These are phyloP conservation scores for Bubo scandiacus DNA, from an alignment of 2,113 vertebrate species.

Conservation along the genomic window DNA sequence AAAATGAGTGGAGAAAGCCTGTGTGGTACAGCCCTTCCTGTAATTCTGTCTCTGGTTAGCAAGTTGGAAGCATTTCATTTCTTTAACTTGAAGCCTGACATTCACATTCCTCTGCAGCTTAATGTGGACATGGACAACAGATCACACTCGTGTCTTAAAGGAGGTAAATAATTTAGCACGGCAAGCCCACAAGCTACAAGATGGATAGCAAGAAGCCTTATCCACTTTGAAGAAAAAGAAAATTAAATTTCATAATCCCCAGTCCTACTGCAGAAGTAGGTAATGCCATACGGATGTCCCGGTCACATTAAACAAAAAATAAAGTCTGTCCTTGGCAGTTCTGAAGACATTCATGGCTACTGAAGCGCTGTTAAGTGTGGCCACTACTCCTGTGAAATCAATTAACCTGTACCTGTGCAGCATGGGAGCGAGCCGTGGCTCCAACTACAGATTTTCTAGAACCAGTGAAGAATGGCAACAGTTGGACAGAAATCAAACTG, in stretches of 20 bases:
- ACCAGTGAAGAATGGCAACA: neutral
- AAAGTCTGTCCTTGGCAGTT: neutral
- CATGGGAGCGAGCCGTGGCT: accelerated
- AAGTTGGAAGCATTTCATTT: neutral
- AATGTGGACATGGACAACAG: neutral
- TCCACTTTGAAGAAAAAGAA: neutral
- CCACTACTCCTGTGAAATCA: neutral
- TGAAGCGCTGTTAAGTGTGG: neutral
- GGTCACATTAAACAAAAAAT: neutral
- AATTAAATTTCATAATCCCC: neutral
- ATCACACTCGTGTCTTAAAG: neutral
- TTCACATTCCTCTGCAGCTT: conserved; percentile 4
- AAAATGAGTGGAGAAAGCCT: neutral
- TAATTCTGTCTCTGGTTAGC: neutral
- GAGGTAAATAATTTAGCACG: neutral
- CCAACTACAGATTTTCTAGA: neutral
- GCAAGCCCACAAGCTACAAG: neutral
- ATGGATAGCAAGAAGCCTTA: neutral
- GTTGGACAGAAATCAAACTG: neutral
- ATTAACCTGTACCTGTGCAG: neutral
- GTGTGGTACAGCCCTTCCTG: neutral
- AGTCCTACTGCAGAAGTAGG: neutral
- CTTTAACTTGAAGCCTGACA: conserved; percentile 5
- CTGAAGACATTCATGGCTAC: neutral
- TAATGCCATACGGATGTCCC: neutral